phyloP scores from a whole-genome alignment of 2,797 vertebrate species.

The Glyptemys insculpta region DNA sequence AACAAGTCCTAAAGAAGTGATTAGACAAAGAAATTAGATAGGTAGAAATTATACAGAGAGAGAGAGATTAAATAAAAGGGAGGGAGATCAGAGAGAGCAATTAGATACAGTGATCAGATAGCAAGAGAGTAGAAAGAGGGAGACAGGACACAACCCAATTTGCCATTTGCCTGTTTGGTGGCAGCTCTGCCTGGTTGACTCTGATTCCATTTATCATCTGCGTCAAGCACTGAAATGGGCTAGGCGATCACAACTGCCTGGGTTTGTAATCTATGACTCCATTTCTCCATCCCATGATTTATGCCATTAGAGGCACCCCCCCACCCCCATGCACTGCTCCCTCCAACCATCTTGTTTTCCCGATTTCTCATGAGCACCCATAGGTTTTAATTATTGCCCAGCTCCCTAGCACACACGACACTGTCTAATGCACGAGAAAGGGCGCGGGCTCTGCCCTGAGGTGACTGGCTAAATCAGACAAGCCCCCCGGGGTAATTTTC shows the following conservation, averaged over 20 bases:
- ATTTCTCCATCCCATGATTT: background rate
- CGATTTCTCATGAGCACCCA: background rate
- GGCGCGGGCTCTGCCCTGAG: background rate
- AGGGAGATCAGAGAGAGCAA: background rate
- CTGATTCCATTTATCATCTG: background rate
- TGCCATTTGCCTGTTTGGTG: background rate
- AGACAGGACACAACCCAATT: background rate
- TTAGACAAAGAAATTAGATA: background rate
- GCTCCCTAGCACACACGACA: background rate
- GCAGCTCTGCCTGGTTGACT: background rate
- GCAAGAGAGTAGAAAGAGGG: background rate
- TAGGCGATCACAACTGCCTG: background rate
- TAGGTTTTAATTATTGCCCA: accelerated
- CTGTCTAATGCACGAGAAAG: no score
- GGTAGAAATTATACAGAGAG: background rate
- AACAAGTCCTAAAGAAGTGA: background rate
- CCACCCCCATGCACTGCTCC: accelerated
- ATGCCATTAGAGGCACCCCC: no score
- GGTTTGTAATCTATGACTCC: background rate
- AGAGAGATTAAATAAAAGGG: background rate
- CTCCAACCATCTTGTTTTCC: background rate
- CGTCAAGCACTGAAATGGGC: background rate
- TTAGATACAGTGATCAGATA: background rate
- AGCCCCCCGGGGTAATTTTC: background rate
- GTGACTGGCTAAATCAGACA: background rate